A percentile compares a stretch with the other conserved stretches of the same genome.
Conservation (phyloP, 92 coral and sea anemone species). For the Montipora capitata region DNA sequence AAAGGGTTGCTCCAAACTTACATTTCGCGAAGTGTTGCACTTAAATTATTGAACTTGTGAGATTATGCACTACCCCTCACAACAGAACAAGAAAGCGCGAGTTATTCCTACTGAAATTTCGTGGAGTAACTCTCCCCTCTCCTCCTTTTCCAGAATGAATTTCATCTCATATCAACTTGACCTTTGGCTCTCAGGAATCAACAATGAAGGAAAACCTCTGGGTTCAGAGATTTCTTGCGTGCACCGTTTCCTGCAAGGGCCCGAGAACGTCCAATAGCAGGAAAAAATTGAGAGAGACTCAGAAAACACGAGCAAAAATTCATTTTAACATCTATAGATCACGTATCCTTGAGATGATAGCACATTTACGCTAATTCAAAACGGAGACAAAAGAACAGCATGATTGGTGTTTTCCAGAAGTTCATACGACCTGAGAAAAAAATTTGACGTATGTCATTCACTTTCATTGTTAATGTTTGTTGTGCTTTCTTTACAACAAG, state of each 20-base stretch:
- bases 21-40: no score
- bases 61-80: no score
- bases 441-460: background rate
- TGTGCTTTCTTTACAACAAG: background rate
- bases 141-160: background rate
- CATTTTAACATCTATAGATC: background rate
- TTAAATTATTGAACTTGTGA: no score
- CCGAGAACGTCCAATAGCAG: no score
- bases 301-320: background rate
- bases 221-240: no score
- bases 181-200: background rate
- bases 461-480: background rate
- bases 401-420: background rate
- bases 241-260: no score
- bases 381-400: slow-evolving; percentile 21
- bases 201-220: background rate
- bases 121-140: no score
- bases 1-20: no score
- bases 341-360: background rate
- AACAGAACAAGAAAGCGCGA: no score
- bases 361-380: background rate
- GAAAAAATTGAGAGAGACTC: no score
- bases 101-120: no score
- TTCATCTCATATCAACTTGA: background rate
- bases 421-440: slow-evolving; percentile 8